These are phyloP conservation scores for Saxidomus purpurata DNA, from an alignment of 1,140 invertebrate species.

Conservation along the genomic window DNA sequence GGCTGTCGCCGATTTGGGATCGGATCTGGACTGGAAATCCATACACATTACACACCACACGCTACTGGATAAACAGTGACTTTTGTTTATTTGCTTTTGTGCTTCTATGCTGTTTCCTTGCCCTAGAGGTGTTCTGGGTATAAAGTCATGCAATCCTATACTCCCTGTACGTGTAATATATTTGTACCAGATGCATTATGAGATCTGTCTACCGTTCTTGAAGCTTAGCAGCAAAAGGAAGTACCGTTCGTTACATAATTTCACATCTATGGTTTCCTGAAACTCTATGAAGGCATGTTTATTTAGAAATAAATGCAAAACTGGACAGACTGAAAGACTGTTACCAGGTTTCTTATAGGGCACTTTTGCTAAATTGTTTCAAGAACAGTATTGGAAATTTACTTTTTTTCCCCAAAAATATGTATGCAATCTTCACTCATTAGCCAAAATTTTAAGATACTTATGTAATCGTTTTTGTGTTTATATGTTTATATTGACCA, in stretches of 20 bases:
- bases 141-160: slow-evolving; percentile 31
- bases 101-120: slow-evolving; percentile 74
- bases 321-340: no score
- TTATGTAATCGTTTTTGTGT: no score
- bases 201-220: no score
- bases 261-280: no score
- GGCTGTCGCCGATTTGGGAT: slow-evolving; percentile 45
- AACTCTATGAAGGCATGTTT: no score
- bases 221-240: no score
- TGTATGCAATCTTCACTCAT: not conserved
- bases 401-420: not conserved
- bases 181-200: not conserved
- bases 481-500: no score
- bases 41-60: not conserved
- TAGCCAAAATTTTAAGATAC: no score
- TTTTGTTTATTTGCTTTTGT: slow-evolving; percentile 80
- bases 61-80: slow-evolving; percentile 72
- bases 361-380: not conserved
- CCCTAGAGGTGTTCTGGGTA: slow-evolving; percentile 76
- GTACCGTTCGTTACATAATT: no score
- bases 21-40: not conserved
- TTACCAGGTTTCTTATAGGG: no score
- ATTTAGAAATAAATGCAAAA: no score
- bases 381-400: not conserved
- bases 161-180: slow-evolving; percentile 20